Evolutionary conservation across 2,797 vertebrate species (phyloP).

Genomic region (Coreius guichenoti): DNA sequence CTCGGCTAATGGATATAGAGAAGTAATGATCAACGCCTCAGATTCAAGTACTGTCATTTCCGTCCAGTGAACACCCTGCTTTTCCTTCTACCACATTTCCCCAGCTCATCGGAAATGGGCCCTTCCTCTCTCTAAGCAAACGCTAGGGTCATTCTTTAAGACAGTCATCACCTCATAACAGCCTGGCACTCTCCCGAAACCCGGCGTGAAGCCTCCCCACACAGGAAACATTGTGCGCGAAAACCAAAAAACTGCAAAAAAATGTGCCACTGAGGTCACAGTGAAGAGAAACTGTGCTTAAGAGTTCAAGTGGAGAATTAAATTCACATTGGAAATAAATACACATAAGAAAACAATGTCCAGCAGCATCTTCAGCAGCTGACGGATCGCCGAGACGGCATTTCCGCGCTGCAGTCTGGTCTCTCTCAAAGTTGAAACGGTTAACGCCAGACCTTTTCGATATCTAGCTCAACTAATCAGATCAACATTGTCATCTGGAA

Average conservation of each 20-base stretch:
- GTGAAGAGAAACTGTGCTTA: slow-evolving; percentile 16
- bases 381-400: slow-evolving; percentile 19
- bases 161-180: slow-evolving; percentile 78
- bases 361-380: slow-evolving; percentile 33
- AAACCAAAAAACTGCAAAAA: slow-evolving; percentile 11
- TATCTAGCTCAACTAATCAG: slow-evolving; percentile 54
- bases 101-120: slow-evolving; percentile 75
- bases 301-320: slow-evolving; percentile 16
- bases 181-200: slow-evolving; percentile 44
- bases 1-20: slow-evolving; percentile 79
- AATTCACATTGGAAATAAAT: slow-evolving; percentile 23
- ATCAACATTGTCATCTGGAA: slow-evolving; percentile 60
- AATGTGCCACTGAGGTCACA: slow-evolving; percentile 22
- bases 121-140: slow-evolving; percentile 69
- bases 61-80: slow-evolving; percentile 52
- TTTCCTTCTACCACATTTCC: slow-evolving; percentile 50
- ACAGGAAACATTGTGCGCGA: slow-evolving; percentile 33
- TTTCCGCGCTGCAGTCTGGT: slow-evolving; percentile 30
- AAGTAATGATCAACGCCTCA: slow-evolving; percentile 74
- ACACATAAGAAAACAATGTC: not conserved
- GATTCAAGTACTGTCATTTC: slow-evolving; percentile 67
- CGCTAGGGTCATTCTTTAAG: slow-evolving; percentile 72
- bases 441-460: slow-evolving; percentile 49
- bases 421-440: slow-evolving; percentile 42
- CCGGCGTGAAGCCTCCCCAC: slow-evolving; percentile 36